Percentiles rank a stretch among this genome's conserved stretches.
phyloP scores from a whole-genome alignment of 2,888 invertebrate species.

The Tridacna crocea region DNA sequence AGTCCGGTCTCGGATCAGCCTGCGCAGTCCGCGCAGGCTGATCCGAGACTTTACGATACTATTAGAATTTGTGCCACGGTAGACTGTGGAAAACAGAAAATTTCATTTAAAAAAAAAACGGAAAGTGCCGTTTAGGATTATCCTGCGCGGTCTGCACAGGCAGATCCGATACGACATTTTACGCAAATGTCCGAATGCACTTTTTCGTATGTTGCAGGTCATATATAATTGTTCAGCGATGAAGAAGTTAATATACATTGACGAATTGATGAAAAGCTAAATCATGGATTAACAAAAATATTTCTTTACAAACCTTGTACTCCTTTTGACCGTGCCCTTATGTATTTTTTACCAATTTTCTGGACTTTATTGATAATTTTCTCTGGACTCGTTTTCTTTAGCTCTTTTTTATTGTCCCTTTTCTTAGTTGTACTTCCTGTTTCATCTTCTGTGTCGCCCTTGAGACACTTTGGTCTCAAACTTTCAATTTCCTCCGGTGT shows the following conservation, averaged over 20 bases:
- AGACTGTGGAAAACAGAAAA: too few relatives aligned
- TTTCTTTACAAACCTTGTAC: background rate
- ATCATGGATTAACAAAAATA: too few relatives aligned
- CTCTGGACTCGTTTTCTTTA: background rate
- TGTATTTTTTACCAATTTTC: background rate
- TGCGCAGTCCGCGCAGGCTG: too few relatives aligned
- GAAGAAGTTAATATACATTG: too few relatives aligned
- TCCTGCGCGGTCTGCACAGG: background rate
- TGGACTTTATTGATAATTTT: background rate
- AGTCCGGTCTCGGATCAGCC: too few relatives aligned
- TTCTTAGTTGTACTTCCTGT: background rate
- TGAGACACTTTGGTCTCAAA: background rate
- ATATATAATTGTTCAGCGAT: too few relatives aligned
- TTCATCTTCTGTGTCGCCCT: background rate
- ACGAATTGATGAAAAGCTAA: too few relatives aligned
- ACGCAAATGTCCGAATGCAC: too few relatives aligned
- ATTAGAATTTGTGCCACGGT: too few relatives aligned
- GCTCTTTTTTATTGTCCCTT: background rate
- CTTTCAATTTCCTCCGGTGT: constrained; percentile 15
- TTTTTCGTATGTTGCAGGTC: too few relatives aligned
- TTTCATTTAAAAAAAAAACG: too few relatives aligned
- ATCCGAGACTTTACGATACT: too few relatives aligned
- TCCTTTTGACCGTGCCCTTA: background rate
- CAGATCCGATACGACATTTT: background rate
- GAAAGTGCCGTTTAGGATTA: background rate